These are phyloP conservation scores for Melanargia galathea DNA, from an alignment of 2,888 invertebrate species.

Conservation along the genomic window DNA sequence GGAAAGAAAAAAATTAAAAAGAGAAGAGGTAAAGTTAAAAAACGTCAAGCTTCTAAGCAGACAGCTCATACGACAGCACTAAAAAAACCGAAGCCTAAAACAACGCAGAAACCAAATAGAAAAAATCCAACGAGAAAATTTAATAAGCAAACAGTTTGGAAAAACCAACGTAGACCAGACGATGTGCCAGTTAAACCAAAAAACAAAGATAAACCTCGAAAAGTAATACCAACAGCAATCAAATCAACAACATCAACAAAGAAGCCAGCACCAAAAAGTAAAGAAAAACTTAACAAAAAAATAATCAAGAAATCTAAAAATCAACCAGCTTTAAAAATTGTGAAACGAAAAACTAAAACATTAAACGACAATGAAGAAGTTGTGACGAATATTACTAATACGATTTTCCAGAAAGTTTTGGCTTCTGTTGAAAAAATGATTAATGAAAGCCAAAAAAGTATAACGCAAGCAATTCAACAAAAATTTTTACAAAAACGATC, in stretches of 20 bases:
- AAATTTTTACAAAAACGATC: slow-evolving; percentile 43
- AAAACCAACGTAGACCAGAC: background rate
- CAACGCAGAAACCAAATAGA: slow-evolving; percentile 24
- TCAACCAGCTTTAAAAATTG: slow-evolving; percentile 31
- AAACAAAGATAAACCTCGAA: slow-evolving; percentile 12
- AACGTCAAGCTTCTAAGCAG: slow-evolving; percentile 21
- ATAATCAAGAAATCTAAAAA: slow-evolving; percentile 42
- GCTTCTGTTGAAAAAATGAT: slow-evolving; percentile 50
- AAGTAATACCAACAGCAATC: slow-evolving; percentile 30
- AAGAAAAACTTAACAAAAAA: slow-evolving; percentile 41
- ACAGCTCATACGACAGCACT: background rate
- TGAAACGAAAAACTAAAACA: slow-evolving; percentile 24
- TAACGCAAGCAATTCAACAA: slow-evolving; percentile 27
- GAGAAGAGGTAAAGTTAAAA: slow-evolving; percentile 34
- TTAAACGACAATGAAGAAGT: slow-evolving; percentile 37
- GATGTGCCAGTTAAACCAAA: background rate
- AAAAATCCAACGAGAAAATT: slow-evolving; percentile 11
- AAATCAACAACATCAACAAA: slow-evolving; percentile 28
- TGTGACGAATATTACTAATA: slow-evolving; percentile 43
- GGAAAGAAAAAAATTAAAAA: slow-evolving; percentile 42
- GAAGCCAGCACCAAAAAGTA: slow-evolving; percentile 30
- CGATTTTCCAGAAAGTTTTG: slow-evolving; percentile 51
- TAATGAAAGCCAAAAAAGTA: slow-evolving; percentile 44
- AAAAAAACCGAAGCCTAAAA: slow-evolving; percentile 20
- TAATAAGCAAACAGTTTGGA: background rate